Evolutionary conservation across 2,888 invertebrate genomes (phyloP).

Genomic region (Noctua pronuba): DNA sequence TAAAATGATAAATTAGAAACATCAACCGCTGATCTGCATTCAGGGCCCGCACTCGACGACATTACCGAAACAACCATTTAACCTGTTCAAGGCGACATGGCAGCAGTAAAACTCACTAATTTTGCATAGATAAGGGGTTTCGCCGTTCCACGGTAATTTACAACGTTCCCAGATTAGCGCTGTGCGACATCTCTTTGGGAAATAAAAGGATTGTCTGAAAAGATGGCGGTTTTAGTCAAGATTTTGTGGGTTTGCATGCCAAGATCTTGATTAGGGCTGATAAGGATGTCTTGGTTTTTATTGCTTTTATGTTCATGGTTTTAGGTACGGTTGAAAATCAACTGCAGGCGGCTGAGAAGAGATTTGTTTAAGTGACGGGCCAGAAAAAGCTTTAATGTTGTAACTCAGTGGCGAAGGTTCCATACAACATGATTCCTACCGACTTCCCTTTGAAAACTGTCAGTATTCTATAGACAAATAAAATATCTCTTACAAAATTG

Average conservation of each 20-base stretch:
- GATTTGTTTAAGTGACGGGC: background rate
- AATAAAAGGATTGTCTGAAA: constrained; percentile 66
- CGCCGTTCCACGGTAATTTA: constrained; percentile 71
- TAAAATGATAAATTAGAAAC: constrained; percentile 59
- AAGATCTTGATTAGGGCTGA: constrained; percentile 54
- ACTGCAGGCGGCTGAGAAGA: background rate
- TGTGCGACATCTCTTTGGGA: constrained; percentile 51
- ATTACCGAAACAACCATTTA: constrained; percentile 65
- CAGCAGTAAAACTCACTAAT: constrained; percentile 72
- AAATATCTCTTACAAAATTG: too few relatives aligned
- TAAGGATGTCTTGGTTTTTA: constrained; percentile 28
- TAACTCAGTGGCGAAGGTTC: too few relatives aligned
- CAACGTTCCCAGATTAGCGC: constrained; percentile 71
- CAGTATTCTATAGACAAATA: too few relatives aligned
- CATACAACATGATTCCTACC: too few relatives aligned
- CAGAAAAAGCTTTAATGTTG: background rate
- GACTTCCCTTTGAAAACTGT: too few relatives aligned
- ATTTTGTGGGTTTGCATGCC: constrained; percentile 37
- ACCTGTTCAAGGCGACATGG: constrained; percentile 63
- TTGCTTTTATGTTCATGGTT: constrained; percentile 32
- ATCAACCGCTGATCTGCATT: constrained; percentile 60
- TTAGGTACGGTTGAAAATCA: background rate
- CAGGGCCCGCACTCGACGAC: constrained; percentile 42
- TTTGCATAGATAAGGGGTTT: constrained; percentile 76
- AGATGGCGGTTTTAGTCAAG: constrained; percentile 60